phyloP scores from a whole-genome alignment of 2,797 vertebrate genomes.

The Spatula versicolor region DNA sequence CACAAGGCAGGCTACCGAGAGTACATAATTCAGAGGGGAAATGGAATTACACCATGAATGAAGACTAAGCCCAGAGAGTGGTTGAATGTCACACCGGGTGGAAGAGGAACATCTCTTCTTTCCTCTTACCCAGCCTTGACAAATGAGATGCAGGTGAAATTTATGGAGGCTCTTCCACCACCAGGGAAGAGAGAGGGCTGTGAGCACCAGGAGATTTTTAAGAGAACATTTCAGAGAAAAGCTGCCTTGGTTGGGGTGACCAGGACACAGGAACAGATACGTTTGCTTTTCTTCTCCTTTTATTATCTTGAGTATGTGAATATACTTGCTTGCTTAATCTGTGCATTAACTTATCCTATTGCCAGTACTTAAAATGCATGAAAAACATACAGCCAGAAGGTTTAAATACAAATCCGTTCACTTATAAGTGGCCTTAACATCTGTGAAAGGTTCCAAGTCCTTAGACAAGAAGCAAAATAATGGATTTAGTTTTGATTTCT shows the following conservation, averaged over 20 bases:
- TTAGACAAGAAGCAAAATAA: slow-evolving; percentile 36
- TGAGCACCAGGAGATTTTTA: neutral
- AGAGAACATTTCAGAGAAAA: neutral
- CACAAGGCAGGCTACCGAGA: neutral
- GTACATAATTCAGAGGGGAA: slow-evolving; percentile 34
- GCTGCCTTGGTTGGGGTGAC: neutral
- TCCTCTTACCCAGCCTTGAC: neutral
- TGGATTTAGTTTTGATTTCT: slow-evolving; percentile 48
- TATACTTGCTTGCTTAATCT: neutral
- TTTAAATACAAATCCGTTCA: slow-evolving; percentile 7
- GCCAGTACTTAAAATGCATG: slow-evolving; percentile 46
- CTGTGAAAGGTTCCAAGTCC: slow-evolving; percentile 3
- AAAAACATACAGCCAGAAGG: slow-evolving; percentile 36
- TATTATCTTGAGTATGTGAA: neutral
- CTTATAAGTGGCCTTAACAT: slow-evolving; percentile 47
- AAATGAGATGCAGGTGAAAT: neutral
- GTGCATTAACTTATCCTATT: slow-evolving; percentile 17
- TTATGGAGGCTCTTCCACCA: slow-evolving; percentile 6
- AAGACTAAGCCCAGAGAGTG: neutral
- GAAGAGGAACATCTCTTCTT: neutral
- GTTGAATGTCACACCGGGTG: neutral
- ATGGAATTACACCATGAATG: slow-evolving; percentile 18
- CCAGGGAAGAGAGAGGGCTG: neutral
- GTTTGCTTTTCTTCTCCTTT: neutral
- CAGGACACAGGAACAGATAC: neutral